These are phyloP conservation scores for Scaptomyza caliginosa DNA, from an alignment of 2,888 invertebrate species.

Conservation along the genomic window DNA sequence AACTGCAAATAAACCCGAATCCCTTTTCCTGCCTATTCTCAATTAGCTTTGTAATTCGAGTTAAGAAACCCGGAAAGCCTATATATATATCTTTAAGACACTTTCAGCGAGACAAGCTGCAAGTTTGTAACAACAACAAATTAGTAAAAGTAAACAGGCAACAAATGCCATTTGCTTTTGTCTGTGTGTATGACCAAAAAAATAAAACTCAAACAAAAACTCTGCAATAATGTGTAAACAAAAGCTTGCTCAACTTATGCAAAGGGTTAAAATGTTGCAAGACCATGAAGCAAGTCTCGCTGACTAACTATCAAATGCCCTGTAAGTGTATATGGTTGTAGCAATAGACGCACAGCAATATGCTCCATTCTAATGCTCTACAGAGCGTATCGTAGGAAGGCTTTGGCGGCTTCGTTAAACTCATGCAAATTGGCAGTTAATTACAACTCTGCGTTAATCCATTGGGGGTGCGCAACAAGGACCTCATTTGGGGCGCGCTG, in stretches of 20 bases:
- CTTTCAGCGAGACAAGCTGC: conserved; percentile 9
- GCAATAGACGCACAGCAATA: not conserved
- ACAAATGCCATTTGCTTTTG: conserved; percentile 37
- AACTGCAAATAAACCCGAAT: not conserved
- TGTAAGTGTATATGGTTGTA: not conserved
- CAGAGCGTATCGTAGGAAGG: conserved; percentile 19
- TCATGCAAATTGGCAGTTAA: conserved; percentile 70
- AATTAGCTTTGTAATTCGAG: conserved; percentile 22
- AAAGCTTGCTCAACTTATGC: not conserved
- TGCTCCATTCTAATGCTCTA: not conserved
- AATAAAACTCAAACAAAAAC: conserved; percentile 37
- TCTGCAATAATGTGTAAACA: conserved; percentile 40
- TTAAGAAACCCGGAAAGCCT: conserved; percentile 25
- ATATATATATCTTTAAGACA: conserved; percentile 5
- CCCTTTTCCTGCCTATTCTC: not conserved
- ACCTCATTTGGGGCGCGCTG: not conserved
- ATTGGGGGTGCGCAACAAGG: conserved; percentile 4
- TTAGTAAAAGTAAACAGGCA: conserved; percentile 48
- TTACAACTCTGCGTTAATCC: conserved; percentile 41
- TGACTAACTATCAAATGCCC: not conserved
- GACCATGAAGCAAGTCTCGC: not conserved
- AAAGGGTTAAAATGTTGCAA: conserved; percentile 18
- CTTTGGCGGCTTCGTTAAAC: conserved; percentile 32
- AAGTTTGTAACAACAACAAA: conserved; percentile 38
- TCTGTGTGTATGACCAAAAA: conserved; percentile 19